phyloP scores from a whole-genome alignment of 2,888 invertebrate species.

The Tetramorium bicarinatum region DNA sequence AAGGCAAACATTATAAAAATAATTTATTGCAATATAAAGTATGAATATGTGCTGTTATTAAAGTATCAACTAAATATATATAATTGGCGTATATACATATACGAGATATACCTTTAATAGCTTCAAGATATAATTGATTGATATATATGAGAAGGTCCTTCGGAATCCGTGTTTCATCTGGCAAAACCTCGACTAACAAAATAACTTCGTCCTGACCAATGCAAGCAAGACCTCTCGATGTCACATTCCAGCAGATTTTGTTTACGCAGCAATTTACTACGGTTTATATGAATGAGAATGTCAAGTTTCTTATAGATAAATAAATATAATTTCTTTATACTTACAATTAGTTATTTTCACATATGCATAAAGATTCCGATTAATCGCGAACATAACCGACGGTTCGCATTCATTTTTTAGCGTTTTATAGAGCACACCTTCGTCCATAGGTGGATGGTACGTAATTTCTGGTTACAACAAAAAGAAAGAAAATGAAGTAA shows the following conservation, averaged over 20 bases:
- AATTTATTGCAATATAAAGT: neutral
- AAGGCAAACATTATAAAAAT: neutral
- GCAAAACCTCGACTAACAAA: constrained; percentile 90
- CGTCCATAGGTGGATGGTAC: constrained; percentile 88
- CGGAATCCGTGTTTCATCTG: constrained; percentile 89
- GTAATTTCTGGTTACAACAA: constrained; percentile 86
- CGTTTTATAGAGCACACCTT: constrained; percentile 88
- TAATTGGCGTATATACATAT: neutral
- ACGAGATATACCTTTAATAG: constrained; percentile 87
- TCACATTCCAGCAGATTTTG: constrained; percentile 92
- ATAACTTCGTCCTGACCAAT: constrained; percentile 95
- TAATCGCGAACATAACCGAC: constrained; percentile 91
- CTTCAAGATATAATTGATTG: constrained; percentile 91
- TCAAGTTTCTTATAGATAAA: neutral
- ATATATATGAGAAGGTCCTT: constrained; percentile 92
- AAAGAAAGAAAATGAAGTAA: constrained; percentile 9
- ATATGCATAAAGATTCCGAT: constrained; percentile 91
- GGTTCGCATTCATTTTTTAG: constrained; percentile 88
- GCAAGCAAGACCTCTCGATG: constrained; percentile 92
- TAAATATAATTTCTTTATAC: constrained; percentile 82
- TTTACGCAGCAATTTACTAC: constrained; percentile 93
- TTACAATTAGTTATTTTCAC: constrained; percentile 92
- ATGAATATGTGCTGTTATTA: neutral
- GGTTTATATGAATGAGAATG: constrained; percentile 71
- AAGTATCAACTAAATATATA: neutral